A percentile compares a stretch with the other conserved stretches of the same genome.
phyloP scores from a whole-genome alignment of 2,113 vertebrate species.

The Periophthalmodon schlosseri region DNA sequence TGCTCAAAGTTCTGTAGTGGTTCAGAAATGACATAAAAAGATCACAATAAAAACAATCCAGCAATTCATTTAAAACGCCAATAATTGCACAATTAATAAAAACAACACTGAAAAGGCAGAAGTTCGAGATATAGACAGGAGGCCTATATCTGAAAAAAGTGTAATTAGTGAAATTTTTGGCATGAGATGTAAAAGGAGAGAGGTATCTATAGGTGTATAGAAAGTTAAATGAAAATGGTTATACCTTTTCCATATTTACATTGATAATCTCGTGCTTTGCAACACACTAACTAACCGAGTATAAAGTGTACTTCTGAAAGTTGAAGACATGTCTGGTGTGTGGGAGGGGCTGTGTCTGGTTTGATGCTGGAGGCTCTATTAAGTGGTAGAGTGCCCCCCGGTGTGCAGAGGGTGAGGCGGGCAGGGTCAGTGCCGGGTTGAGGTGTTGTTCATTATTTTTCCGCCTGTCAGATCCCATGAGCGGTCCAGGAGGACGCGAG shows the following conservation, averaged over 20 bases:
- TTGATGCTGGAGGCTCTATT: constrained; percentile 86
- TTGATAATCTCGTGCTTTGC: neutral
- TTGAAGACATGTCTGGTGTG: constrained; percentile 1
- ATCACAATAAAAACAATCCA: neutral
- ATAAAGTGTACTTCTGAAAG: neutral
- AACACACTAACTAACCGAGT: neutral
- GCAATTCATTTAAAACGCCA: neutral
- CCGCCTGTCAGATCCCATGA: constrained; percentile 98
- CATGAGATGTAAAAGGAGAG: too few relatives aligned
- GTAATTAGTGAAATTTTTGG: too few relatives aligned
- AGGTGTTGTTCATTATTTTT: constrained; percentile 99
- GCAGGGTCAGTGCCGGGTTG: constrained; percentile 92
- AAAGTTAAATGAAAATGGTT: too few relatives aligned
- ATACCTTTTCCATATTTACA: neutral
- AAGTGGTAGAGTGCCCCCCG: constrained; percentile 89
- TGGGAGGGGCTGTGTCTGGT: constrained; percentile 74
- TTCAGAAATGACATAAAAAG: neutral
- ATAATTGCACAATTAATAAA: neutral
- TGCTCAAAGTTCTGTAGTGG: neutral
- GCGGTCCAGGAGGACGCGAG: constrained; percentile 83
- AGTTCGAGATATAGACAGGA: too few relatives aligned
- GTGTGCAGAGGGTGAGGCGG: constrained; percentile 85
- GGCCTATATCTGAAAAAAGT: too few relatives aligned
- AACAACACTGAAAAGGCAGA: too few relatives aligned
- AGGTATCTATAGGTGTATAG: too few relatives aligned